A percentile compares a stretch with the other conserved stretches of the same genome.
Evolutionary conservation across 2,888 invertebrate species (phyloP).

Genomic region (Cryptocephalus moraei): DNA sequence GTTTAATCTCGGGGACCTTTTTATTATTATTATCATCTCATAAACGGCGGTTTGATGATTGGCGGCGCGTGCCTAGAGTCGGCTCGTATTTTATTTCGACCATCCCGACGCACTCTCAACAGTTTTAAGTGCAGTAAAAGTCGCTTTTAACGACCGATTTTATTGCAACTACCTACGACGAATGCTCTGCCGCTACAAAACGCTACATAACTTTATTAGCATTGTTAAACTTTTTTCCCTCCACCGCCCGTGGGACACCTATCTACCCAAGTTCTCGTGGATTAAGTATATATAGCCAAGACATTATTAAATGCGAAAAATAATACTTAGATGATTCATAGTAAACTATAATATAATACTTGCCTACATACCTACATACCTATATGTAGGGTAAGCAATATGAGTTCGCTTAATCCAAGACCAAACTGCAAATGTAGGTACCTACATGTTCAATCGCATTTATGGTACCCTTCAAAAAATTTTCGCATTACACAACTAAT

Average conservation of each 20-base stretch:
- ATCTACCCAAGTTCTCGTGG: no score
- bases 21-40: slow-evolving; percentile 37
- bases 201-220: slow-evolving; percentile 24
- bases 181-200: slow-evolving; percentile 23
- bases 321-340: no score
- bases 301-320: no score
- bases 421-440: no score
- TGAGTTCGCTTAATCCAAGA: no score
- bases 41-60: slow-evolving; percentile 33
- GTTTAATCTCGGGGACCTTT: slow-evolving; percentile 34
- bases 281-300: no score
- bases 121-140: slow-evolving; percentile 41
- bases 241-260: slow-evolving; percentile 12
- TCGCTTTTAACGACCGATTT: slow-evolving; percentile 38
- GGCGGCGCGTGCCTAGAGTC: slow-evolving; percentile 35
- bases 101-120: slow-evolving; percentile 37
- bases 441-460: no score
- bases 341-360: no score
- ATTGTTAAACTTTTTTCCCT: slow-evolving; percentile 8
- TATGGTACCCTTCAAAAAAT: no score
- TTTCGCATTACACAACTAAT: no score
- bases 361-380: no score
- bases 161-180: slow-evolving; percentile 37
- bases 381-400: no score
- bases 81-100: slow-evolving; percentile 34